phyloP scores from a whole-genome alignment of 2,888 invertebrate species.

The Drosophila eohydei region DNA sequence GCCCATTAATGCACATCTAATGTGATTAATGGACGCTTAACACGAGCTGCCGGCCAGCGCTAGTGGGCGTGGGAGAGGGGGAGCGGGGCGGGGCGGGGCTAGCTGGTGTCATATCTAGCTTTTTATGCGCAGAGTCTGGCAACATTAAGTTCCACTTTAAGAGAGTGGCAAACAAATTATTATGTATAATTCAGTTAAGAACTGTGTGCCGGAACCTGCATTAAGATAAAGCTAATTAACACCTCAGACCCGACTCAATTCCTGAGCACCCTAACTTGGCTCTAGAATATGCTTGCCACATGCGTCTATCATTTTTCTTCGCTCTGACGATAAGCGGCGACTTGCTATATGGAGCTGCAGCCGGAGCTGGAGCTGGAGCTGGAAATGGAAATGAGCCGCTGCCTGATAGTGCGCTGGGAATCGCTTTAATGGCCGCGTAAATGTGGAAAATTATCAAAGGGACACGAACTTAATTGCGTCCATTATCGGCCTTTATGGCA shows the following conservation, averaged over 20 bases:
- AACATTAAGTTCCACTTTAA: conserved; percentile 77
- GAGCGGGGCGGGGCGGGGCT: background rate
- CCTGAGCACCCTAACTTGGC: conserved; percentile 33
- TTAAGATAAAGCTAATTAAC: conserved; percentile 82
- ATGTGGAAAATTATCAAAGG: conserved; percentile 78
- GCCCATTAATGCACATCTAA: conserved; percentile 71
- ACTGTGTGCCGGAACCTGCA: conserved; percentile 80
- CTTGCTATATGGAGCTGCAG: conserved; percentile 19
- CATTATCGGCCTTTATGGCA: conserved; percentile 76
- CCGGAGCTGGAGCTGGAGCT: background rate
- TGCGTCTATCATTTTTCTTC: conserved; percentile 62
- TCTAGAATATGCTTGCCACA: conserved; percentile 23
- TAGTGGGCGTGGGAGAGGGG: conserved; percentile 47
- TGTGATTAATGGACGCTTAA: conserved; percentile 81
- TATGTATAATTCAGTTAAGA: conserved; percentile 80
- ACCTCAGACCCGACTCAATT: conserved; percentile 56
- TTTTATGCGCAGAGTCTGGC: conserved; percentile 47
- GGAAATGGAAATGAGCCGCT: conserved; percentile 68
- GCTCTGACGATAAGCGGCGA: conserved; percentile 60
- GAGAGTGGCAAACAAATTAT: conserved; percentile 78
- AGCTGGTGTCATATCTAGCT: conserved; percentile 47
- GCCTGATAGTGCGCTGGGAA: conserved; percentile 65
- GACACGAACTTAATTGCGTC: conserved; percentile 81
- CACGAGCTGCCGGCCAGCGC: conserved; percentile 65
- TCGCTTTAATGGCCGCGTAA: conserved; percentile 78